Base-by-base conservation (phyloP, 2,797 vertebrate species). In the Chelon labrosus region DNA sequence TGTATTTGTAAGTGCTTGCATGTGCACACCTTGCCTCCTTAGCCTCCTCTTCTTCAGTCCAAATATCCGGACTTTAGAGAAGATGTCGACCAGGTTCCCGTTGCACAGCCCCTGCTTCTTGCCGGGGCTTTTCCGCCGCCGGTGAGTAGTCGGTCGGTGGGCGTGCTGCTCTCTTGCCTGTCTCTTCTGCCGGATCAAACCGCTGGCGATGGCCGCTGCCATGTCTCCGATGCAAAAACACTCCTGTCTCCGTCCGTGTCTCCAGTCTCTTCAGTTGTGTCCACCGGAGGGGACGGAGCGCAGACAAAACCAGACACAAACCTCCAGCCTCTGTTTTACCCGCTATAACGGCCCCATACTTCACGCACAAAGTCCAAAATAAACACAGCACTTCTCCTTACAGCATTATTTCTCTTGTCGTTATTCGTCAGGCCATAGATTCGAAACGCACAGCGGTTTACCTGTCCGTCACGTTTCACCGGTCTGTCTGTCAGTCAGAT, bases 51-150 rank as follows among this genome's bases (percentile, higher is more conserved):
- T 98, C 95, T 97, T 97, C 93, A 97, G 88, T 75, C 97, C 97
- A 88, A 98, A 98, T 93, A 98, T 98, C 93, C 97, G 96, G 92
- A 98, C 97, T 96, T 97, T 97, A 91, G 97, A 97, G 94, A 98
- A 98, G 91, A 98, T 98, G 91, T 98, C 97, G 93, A 97, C 97
- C 94, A 98, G 95, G 95, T 96, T 97, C 60, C 96, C 95, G 88
- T 97, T 97, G 94, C 97, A 97, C 65, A 97, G 94, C 87, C 96
- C 97, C 87, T 94, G 95, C 90, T 96, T 97, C 93, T 96, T 97
- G 85, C 94, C 96, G 85, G 96, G 97, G 95, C 97, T 97, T 92
- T 95, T 97, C 92, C 97, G 95, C 92, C 97, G 96, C 93, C 96
- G 95, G 86, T 94, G 93, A 88, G 96, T 84, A 2, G 95, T 94